A percentile compares a stretch with the other conserved stretches of the same genome.
phyloP scores from a whole-genome alignment of 2,797 vertebrate genomes.

The Sparus aurata region DNA sequence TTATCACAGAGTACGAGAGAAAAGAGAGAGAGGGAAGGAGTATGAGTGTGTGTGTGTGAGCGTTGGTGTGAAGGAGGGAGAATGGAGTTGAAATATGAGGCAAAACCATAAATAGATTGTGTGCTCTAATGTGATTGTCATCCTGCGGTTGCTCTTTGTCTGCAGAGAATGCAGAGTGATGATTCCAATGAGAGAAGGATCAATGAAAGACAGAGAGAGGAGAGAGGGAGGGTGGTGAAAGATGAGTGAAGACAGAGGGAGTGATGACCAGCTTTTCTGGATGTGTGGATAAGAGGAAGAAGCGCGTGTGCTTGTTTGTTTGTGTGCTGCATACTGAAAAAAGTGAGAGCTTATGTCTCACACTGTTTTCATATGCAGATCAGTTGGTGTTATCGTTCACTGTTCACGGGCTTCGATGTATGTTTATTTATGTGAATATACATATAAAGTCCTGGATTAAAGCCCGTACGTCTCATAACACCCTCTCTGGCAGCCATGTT shows the following conservation, averaged over 20 bases:
- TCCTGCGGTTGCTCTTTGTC: slow-evolving; percentile 83
- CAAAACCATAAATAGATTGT: slow-evolving; percentile 86
- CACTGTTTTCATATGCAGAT: slow-evolving; percentile 76
- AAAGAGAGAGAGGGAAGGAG: slow-evolving; percentile 32
- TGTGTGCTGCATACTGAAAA: slow-evolving; percentile 43
- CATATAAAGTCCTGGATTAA: slow-evolving; percentile 56
- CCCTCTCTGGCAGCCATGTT: slow-evolving; percentile 38
- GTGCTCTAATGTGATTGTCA: slow-evolving; percentile 85
- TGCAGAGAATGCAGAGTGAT: slow-evolving; percentile 83
- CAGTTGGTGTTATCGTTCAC: slow-evolving; percentile 64
- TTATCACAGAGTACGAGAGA: slow-evolving; percentile 63
- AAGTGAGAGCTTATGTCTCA: slow-evolving; percentile 63
- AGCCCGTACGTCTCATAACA: slow-evolving; percentile 40
- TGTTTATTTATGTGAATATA: slow-evolving; percentile 68
- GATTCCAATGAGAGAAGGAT: slow-evolving; percentile 82
- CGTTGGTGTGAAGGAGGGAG: slow-evolving; percentile 26
- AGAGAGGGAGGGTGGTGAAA: slow-evolving; percentile 59
- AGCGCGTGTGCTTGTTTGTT: slow-evolving; percentile 26
- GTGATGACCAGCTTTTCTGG: slow-evolving; percentile 70
- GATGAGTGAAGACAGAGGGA: slow-evolving; percentile 73
- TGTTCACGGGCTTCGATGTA: slow-evolving; percentile 50
- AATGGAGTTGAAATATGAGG: slow-evolving; percentile 81
- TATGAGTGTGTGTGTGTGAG: slow-evolving; percentile 6
- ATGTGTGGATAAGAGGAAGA: slow-evolving; percentile 49
- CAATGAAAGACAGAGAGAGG: slow-evolving; percentile 73